Base-by-base conservation (phyloP, 1,140 invertebrate genomes). In the Vanessa tameamea region DNA sequence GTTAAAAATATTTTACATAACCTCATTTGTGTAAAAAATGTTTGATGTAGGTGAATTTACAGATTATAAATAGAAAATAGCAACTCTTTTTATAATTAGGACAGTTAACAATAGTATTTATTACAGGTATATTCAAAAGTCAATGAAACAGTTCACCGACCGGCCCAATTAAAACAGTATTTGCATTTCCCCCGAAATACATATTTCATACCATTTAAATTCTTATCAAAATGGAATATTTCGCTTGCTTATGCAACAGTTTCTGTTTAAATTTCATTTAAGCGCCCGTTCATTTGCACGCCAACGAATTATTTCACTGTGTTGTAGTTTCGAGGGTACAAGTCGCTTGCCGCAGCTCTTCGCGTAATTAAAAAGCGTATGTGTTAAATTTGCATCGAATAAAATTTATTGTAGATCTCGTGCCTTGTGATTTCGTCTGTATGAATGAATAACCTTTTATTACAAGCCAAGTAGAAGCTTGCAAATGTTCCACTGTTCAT, bases 221-320 rank as follows among this genome's bases (percentile, higher is more conserved):
- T 61, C 57, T 61, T 37, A 61, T 61, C 31, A 61, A 61, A 61
- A 61, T 61, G 14, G 31, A 61, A 31, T 61, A 31, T 61, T 61
- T 61, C 23, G 57, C 57, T 37, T 11, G 31, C 7, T 31, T 61
- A 61, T 61, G 57, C 23, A 31, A 16, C 26, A 13, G 57, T 61
- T 31, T 23, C 13, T 61, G 23, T 61, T 61, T 31, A 61, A 61
- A 61, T 61, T 61, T 61, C 23, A 37, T 61, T 61, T 61, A 61
- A 37, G 14, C 57, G 5, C 55, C 20, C 57, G 57, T 61, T 61
- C 57, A 61, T 61, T 59, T 61, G 57, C 57, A 61, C 57, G 57
- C 23, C 23, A 59, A 61, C 57, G 37, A 31, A 37, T 31, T 14
- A 61, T 37, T 43, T 61, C 31, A 61, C 37, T 43, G 23, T 37